Percentiles rank a stretch among this genome's conserved stretches.
These are phyloP conservation scores for Raja brachyura DNA, from an alignment of 2,113 vertebrate species.

Conservation along the genomic window DNA sequence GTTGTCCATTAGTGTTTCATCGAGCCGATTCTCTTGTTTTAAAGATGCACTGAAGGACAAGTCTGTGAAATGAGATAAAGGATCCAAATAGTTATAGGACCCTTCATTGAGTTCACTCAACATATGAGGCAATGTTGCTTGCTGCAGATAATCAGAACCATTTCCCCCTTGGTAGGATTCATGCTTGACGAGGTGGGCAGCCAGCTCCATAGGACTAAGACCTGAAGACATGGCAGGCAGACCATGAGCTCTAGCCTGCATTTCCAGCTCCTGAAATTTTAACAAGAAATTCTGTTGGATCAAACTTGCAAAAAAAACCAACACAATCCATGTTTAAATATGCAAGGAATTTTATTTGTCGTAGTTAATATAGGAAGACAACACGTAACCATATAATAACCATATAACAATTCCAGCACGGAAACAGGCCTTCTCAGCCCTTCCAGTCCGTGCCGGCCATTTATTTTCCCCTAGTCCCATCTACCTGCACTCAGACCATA, in stretches of 20 bases:
- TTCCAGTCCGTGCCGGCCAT: too few species aligned
- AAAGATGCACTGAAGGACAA: constrained; percentile 83
- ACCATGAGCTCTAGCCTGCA: constrained; percentile 84
- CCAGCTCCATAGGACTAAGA: constrained; percentile 61
- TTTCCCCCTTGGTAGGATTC: constrained; percentile 72
- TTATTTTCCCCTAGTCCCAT: too few species aligned
- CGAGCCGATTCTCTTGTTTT: constrained; percentile 83
- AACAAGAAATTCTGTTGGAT: constrained; percentile 19
- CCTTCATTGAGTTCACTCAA: constrained; percentile 57
- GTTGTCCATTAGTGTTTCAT: constrained; percentile 76
- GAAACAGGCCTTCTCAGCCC: too few species aligned
- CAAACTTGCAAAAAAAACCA: not conserved
- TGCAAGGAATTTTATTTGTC: not conserved
- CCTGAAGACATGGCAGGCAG: constrained; percentile 69
- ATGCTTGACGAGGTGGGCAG: constrained; percentile 69
- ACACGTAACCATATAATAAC: too few species aligned
- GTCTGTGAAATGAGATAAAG: constrained; percentile 93
- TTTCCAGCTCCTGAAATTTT: constrained; percentile 80
- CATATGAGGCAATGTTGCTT: constrained; percentile 52
- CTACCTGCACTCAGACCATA: too few species aligned
- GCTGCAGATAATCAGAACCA: constrained; percentile 68
- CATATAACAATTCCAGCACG: too few species aligned
- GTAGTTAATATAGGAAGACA: too few species aligned
- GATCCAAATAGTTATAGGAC: constrained; percentile 80
- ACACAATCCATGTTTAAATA: not conserved